A percentile compares a stretch with the other conserved stretches of the same genome.
These are phyloP conservation scores for Tetragnatha montana DNA, from an alignment of 2,888 invertebrate species.

Conservation along the genomic window DNA sequence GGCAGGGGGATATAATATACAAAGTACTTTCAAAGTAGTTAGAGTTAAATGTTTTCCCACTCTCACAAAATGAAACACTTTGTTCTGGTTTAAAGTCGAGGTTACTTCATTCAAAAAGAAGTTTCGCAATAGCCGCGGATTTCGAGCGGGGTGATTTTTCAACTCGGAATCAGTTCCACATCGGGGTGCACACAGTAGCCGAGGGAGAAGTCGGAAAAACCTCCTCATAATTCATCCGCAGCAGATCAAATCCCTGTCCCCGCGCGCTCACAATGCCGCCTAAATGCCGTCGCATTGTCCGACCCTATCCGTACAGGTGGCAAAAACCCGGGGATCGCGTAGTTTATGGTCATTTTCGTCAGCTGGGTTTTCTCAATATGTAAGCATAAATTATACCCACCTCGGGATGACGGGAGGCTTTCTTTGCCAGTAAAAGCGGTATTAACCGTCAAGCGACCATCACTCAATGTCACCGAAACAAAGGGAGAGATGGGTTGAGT, in stretches of 20 bases:
- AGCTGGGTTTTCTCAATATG: conserved; percentile 68
- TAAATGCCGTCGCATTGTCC: conserved; percentile 68
- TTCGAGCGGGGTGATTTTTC: conserved; percentile 46
- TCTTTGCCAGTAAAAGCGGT: conserved; percentile 28
- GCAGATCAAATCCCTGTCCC: conserved; percentile 64
- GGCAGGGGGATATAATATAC: too few relatives aligned
- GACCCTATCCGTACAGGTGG: conserved; percentile 53
- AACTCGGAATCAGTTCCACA: conserved; percentile 16
- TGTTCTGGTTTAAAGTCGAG: too few relatives aligned
- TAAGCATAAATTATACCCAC: conserved; percentile 65
- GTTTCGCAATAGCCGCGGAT: not conserved
- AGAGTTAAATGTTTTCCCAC: too few relatives aligned
- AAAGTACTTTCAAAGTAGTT: too few relatives aligned
- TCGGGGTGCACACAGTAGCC: conserved; percentile 36
- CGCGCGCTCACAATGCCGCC: conserved; percentile 55
- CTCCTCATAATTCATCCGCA: conserved; percentile 48
- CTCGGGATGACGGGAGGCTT: conserved; percentile 22
- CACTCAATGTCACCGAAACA: conserved; percentile 63
- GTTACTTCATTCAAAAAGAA: not conserved
- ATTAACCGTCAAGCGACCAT: conserved; percentile 55
- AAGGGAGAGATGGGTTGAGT: conserved; percentile 46
- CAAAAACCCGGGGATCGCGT: conserved; percentile 49
- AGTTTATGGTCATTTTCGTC: conserved; percentile 70
- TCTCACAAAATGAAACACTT: too few relatives aligned
- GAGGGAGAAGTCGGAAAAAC: conserved; percentile 23